Evolutionary conservation across 2,797 vertebrate genomes (phyloP).

Genomic region (Cyprinodon diabolis): DNA sequence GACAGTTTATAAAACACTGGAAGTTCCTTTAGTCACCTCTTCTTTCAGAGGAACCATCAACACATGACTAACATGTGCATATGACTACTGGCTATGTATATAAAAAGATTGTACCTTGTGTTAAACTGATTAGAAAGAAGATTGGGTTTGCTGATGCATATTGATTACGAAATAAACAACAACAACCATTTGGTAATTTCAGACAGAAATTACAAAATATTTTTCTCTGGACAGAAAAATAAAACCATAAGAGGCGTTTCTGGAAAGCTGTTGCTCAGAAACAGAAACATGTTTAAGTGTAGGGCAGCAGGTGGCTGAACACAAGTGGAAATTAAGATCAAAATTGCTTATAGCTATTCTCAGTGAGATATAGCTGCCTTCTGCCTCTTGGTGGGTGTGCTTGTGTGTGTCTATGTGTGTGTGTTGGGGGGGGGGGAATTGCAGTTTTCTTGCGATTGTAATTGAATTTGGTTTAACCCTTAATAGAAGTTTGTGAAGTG

Average conservation of each 20-base stretch:
- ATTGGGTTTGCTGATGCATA: not conserved
- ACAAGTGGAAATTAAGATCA: constrained; percentile 44
- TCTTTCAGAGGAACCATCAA: constrained; percentile 14
- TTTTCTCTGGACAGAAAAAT: not conserved
- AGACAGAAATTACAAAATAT: not conserved
- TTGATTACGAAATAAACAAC: not conserved
- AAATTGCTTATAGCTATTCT: constrained; percentile 13
- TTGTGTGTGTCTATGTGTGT: constrained; percentile 23
- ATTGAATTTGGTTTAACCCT: constrained; percentile 71
- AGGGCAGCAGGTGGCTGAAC: constrained; percentile 47
- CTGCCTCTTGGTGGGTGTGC: constrained; percentile 14
- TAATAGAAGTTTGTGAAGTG: constrained; percentile 77
- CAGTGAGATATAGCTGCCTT: constrained; percentile 34
- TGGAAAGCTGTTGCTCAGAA: constrained; percentile 9
- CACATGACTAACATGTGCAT: constrained; percentile 33
- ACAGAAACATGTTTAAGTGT: constrained; percentile 12
- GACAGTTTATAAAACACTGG: constrained; percentile 5
- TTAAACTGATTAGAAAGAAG: not conserved
- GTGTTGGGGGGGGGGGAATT: constrained; percentile 6
- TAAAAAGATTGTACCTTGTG: not conserved
- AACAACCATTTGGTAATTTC: constrained; percentile 1
- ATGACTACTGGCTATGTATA: constrained; percentile 24
- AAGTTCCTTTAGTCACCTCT: not conserved
- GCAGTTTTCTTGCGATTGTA: constrained; percentile 46
- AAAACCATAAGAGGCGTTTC: not conserved